phyloP scores from a whole-genome alignment of 2,113 vertebrate genomes.

The Lycaon pictus region DNA sequence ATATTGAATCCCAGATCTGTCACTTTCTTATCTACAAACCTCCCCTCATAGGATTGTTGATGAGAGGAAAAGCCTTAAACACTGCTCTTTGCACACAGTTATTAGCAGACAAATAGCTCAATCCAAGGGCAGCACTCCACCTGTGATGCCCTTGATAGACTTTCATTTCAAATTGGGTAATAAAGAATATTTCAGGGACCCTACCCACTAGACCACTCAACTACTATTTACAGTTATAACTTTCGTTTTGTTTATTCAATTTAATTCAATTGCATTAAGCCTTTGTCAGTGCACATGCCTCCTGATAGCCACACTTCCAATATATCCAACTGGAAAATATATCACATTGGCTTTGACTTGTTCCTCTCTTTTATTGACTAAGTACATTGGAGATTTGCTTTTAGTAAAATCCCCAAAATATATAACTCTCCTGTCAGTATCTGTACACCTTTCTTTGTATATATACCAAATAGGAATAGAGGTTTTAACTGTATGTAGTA shows the following conservation, averaged over 20 bases:
- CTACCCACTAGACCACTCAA: not conserved
- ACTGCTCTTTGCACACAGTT: not conserved
- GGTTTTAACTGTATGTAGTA: not conserved
- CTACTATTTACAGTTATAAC: not conserved
- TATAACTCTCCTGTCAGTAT: not conserved
- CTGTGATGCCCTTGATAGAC: not conserved
- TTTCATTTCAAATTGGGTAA: not conserved
- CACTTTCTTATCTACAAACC: not conserved
- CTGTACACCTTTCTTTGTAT: not conserved
- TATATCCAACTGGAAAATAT: not conserved
- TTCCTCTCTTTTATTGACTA: not conserved
- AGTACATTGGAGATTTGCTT: not conserved
- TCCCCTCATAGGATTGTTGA: not conserved
- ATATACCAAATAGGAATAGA: not conserved
- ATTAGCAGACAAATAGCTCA: not conserved
- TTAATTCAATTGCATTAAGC: not conserved
- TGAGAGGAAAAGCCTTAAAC: not conserved
- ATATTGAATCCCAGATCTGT: not conserved
- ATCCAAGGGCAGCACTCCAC: not conserved
- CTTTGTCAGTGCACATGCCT: not conserved
- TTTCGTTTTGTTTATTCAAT: not conserved
- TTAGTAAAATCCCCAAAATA: not conserved
- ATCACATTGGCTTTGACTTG: not conserved
- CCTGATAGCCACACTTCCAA: not conserved
- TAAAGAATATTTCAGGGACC: not conserved